phyloP scores from a whole-genome alignment of 2,113 vertebrate species.

The Takifugu flavidus region DNA sequence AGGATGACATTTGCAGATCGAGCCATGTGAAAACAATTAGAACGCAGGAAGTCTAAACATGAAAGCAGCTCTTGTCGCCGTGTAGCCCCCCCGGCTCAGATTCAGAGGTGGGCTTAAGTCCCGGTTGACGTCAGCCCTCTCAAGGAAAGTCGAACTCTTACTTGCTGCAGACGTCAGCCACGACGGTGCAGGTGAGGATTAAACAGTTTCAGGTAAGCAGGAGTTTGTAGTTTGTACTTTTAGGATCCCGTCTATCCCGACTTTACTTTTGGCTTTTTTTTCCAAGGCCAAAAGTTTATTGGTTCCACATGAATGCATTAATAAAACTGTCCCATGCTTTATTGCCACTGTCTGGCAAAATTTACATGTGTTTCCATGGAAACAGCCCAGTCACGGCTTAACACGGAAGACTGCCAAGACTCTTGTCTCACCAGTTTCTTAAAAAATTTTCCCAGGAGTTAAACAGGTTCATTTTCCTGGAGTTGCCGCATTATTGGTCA shows the following conservation, averaged over 20 bases:
- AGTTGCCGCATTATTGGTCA: no score
- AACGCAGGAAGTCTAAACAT: conserved; percentile 27
- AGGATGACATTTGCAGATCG: conserved; percentile 16
- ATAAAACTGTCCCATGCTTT: conserved; percentile 26
- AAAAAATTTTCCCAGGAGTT: no score
- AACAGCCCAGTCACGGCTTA: conserved; percentile 28
- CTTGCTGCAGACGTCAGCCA: no score
- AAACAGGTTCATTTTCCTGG: no score
- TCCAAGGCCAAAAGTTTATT: background rate
- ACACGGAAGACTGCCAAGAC: conserved; percentile 32
- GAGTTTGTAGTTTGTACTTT: no score
- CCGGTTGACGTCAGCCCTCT: no score
- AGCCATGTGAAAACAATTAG: conserved; percentile 15
- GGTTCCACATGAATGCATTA: conserved; percentile 4
- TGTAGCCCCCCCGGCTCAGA: conserved; percentile 15
- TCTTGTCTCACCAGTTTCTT: conserved; percentile 26
- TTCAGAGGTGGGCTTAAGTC: background rate
- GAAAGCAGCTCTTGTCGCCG: conserved; percentile 31
- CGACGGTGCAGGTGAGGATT: no score
- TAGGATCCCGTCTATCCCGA: conserved; percentile 4
- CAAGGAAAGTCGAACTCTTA: no score
- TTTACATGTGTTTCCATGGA: conserved; percentile 37
- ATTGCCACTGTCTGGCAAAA: conserved; percentile 29
- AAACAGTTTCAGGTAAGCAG: no score
- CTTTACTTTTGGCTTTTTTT: background rate